Evolutionary conservation across 2,888 invertebrate species (phyloP).

Genomic region (Blomia tropicalis): DNA sequence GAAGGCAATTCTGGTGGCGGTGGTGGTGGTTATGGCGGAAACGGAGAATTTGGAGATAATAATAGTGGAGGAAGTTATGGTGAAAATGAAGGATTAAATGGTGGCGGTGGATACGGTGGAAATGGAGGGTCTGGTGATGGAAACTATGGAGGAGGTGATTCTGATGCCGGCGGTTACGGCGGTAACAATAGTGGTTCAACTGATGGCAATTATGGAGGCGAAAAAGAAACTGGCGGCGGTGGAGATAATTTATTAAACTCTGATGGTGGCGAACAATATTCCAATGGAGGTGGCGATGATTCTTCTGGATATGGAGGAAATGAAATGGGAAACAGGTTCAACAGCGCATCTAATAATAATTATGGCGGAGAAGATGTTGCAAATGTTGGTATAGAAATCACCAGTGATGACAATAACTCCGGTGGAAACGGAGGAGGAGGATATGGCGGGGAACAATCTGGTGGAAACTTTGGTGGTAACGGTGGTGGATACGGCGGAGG

Average conservation of each 20-base stretch:
- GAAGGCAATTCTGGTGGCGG: constrained; percentile 7
- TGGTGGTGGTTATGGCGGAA: constrained; percentile 6
- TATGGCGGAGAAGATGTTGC: too few species aligned
- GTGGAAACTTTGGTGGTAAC: not conserved
- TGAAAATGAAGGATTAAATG: not conserved
- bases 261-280: too few species aligned
- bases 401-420: not conserved
- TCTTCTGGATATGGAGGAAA: not conserved
- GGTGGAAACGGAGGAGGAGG: not conserved
- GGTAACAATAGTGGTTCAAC: constrained; percentile 2
- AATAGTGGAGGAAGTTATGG: constrained; percentile 3
- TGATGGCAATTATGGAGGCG: not conserved
- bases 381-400: not conserved
- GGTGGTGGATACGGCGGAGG: not conserved
- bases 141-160: not conserved
- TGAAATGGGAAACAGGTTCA: too few species aligned
- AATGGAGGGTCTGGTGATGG: not conserved
- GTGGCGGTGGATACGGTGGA: constrained; percentile 7
- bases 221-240: not conserved
- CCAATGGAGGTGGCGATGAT: not conserved
- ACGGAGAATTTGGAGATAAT: not conserved
- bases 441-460: too few species aligned
- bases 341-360: too few species aligned
- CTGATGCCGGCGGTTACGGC: constrained; percentile 6
- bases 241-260: not conserved